These are phyloP conservation scores for Bufo gargarizans DNA, from an alignment of 2,113 vertebrate species.

Conservation along the genomic window DNA sequence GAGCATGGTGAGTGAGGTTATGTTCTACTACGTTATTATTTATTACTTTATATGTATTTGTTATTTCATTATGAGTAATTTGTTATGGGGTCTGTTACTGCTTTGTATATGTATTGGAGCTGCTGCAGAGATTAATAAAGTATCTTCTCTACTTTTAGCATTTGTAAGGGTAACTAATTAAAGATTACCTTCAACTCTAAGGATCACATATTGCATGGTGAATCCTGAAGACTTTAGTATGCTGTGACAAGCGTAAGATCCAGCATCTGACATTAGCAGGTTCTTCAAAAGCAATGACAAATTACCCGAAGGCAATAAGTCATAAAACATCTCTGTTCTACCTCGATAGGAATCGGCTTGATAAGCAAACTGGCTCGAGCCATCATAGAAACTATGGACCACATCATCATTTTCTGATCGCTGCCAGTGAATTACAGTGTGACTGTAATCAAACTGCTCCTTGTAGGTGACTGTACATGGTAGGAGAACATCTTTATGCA, in stretches of 20 bases:
- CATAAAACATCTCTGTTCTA: slow-evolving; percentile 13
- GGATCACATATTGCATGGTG: background rate
- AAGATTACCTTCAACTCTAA: slow-evolving; percentile 16
- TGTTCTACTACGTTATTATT: too few species aligned
- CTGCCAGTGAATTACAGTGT: slow-evolving; percentile 16
- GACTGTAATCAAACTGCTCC: background rate
- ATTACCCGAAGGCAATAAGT: background rate
- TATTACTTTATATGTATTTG: too few species aligned
- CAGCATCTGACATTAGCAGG: background rate
- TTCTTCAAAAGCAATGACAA: slow-evolving; percentile 11
- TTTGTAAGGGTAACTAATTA: background rate
- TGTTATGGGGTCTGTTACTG: too few species aligned
- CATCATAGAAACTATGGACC: slow-evolving; percentile 2
- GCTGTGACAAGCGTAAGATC: background rate
- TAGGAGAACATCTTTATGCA: background rate
- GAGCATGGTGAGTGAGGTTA: too few species aligned
- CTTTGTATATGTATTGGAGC: too few species aligned
- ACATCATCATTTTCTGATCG: background rate
- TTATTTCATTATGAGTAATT: too few species aligned
- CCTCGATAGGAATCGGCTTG: background rate
- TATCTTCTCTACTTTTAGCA: too few species aligned
- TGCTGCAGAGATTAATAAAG: too few species aligned
- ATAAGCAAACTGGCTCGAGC: background rate
- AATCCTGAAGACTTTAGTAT: background rate
- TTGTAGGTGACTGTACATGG: background rate